These are phyloP conservation scores for Parnassius smintheus DNA, from an alignment of 2,888 invertebrate species.

Conservation along the genomic window DNA sequence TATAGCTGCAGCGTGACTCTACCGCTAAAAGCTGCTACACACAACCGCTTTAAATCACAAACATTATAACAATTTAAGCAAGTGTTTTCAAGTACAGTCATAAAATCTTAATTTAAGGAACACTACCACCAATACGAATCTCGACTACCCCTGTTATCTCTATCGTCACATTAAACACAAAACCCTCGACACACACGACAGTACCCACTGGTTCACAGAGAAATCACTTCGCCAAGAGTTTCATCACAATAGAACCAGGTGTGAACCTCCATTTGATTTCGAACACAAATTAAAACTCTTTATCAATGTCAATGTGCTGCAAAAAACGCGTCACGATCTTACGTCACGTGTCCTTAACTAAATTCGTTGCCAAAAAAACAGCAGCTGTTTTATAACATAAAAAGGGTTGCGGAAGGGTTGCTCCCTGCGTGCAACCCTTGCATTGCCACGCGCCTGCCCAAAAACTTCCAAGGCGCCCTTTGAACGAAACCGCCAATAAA, in stretches of 20 bases:
- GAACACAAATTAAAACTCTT: slow-evolving; percentile 8
- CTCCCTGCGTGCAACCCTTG: slow-evolving; percentile 38
- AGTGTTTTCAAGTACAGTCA: too few species aligned
- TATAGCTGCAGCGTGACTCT: too few species aligned
- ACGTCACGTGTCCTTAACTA: slow-evolving; percentile 60
- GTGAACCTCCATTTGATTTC: slow-evolving; percentile 8
- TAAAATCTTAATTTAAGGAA: too few species aligned
- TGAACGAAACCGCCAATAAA: slow-evolving; percentile 73
- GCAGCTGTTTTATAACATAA: slow-evolving; percentile 47
- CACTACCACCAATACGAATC: not conserved
- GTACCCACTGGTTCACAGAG: not conserved
- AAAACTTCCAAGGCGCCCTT: slow-evolving; percentile 46
- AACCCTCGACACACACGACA: not conserved
- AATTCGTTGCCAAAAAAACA: slow-evolving; percentile 57
- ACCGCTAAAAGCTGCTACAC: too few species aligned
- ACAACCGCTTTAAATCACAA: too few species aligned
- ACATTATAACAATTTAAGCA: too few species aligned
- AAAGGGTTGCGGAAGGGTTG: slow-evolving; percentile 75
- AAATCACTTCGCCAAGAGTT: slow-evolving; percentile 2
- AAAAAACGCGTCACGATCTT: slow-evolving; percentile 53
- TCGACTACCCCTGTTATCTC: not conserved
- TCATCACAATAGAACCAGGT: slow-evolving; percentile 25
- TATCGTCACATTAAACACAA: not conserved
- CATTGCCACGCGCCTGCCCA: slow-evolving; percentile 29
- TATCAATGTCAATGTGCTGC: slow-evolving; percentile 27